phyloP scores from a whole-genome alignment of 2,113 vertebrate species.

The Chitala chitala region DNA sequence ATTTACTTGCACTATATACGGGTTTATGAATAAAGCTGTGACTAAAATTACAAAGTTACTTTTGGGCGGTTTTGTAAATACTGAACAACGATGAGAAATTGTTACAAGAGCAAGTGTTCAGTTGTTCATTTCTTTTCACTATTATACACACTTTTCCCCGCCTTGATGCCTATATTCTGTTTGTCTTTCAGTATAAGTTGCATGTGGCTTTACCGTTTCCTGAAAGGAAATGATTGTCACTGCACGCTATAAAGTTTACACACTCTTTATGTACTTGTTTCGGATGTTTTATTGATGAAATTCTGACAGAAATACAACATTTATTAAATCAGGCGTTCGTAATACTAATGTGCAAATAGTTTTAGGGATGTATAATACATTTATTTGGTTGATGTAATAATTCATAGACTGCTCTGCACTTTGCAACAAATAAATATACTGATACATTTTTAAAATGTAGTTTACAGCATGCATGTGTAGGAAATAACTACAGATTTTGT shows the following conservation, averaged over 20 bases:
- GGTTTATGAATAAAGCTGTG: neutral
- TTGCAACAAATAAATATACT: no score
- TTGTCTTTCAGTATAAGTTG: neutral
- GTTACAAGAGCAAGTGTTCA: neutral
- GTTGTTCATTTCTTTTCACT: neutral
- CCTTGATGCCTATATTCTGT: neutral
- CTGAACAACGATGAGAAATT: neutral
- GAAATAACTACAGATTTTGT: no score
- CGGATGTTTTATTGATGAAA: neutral
- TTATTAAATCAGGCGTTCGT: no score
- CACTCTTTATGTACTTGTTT: neutral
- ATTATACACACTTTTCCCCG: neutral
- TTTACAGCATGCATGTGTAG: no score
- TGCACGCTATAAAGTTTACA: neutral
- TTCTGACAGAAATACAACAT: no score
- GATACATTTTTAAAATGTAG: no score
- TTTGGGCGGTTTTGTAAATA: neutral
- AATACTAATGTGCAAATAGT: no score
- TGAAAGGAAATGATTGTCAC: slow-evolving; percentile 22
- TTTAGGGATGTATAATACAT: no score
- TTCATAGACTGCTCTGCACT: no score
- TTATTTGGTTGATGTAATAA: no score
- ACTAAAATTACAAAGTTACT: neutral
- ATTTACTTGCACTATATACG: neutral
- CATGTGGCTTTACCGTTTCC: slow-evolving; percentile 21